phyloP scores from a whole-genome alignment of 2,797 vertebrate species.

The Picus viridis region DNA sequence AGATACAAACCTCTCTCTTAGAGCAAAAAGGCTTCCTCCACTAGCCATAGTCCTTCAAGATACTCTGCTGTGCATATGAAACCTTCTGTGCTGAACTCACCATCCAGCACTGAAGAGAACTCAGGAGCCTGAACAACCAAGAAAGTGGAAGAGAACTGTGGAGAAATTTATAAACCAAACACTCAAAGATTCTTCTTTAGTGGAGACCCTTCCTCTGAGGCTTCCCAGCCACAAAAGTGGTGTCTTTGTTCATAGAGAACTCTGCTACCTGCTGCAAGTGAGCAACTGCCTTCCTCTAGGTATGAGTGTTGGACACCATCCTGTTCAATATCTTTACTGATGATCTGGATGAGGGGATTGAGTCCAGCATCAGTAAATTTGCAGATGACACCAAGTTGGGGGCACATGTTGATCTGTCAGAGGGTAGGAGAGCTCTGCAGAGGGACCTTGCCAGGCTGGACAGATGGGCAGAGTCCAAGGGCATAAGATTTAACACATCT shows the following conservation, averaged over 20 bases:
- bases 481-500: no score
- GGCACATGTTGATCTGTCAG: no score
- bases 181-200: background rate
- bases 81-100: background rate
- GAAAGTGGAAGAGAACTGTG: background rate
- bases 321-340: no score
- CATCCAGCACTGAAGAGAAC: background rate
- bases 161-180: background rate
- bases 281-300: background rate
- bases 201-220: background rate
- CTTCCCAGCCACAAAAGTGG: background rate
- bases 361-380: no score
- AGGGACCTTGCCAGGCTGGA: no score
- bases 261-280: background rate
- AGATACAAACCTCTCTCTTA: background rate
- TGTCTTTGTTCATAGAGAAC: background rate
- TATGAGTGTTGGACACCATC: background rate
- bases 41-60: background rate
- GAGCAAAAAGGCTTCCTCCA: background rate
- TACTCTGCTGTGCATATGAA: background rate
- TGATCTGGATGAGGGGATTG: no score
- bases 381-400: no score
- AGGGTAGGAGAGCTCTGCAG: no score
- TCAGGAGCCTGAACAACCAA: background rate
- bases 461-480: no score